phyloP scores from a whole-genome alignment of 2,888 invertebrate species.

The Ophonus ardosiacus region DNA sequence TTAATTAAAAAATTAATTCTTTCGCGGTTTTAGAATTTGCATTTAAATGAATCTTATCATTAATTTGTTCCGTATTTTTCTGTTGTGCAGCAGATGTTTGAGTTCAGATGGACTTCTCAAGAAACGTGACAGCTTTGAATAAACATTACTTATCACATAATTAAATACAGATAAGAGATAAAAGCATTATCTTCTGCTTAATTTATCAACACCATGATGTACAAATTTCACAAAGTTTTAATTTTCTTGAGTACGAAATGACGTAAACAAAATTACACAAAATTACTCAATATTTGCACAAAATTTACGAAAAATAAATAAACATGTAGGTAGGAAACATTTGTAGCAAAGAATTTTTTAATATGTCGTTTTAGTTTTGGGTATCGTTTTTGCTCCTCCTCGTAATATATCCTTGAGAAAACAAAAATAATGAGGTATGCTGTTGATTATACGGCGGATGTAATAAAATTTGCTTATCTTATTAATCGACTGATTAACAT shows the following conservation, averaged over 20 bases:
- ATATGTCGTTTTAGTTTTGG: too few relatives aligned
- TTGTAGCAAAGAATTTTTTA: too few relatives aligned
- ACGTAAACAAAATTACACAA: background rate
- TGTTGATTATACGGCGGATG: too few relatives aligned
- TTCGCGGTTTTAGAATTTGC: constrained; percentile 32
- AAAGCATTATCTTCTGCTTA: background rate
- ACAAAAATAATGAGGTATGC: too few relatives aligned
- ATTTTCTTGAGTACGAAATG: too few relatives aligned
- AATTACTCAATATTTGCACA: background rate
- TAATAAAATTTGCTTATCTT: too few relatives aligned
- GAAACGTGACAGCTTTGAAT: background rate
- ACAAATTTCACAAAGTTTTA: background rate
- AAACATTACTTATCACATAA: constrained; percentile 1
- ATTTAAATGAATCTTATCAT: constrained; percentile 51
- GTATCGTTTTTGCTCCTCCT: too few relatives aligned
- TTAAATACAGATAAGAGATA: constrained; percentile 8
- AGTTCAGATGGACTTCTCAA: background rate
- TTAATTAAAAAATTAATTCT: constrained; percentile 57
- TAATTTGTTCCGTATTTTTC: constrained; percentile 22
- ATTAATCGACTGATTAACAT: too few relatives aligned
- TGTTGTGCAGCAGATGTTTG: background rate
- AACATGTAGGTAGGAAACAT: too few relatives aligned
- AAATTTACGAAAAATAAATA: too few relatives aligned
- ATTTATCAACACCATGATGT: background rate
- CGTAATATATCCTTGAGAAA: too few relatives aligned